phyloP scores from a whole-genome alignment of 2,888 invertebrate species.

The Hyalella azteca region DNA sequence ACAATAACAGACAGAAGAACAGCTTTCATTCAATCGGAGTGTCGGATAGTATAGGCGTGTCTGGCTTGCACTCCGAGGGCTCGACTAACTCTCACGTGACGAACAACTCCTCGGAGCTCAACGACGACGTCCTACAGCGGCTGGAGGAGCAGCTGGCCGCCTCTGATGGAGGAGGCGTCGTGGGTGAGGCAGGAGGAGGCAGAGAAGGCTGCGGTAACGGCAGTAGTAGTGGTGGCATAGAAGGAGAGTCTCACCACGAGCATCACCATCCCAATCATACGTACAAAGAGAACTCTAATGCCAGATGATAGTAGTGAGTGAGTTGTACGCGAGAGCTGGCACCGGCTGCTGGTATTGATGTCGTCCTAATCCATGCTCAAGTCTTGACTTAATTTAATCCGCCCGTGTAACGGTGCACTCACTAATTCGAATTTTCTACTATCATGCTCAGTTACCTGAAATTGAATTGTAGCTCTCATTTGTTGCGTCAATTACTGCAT shows the following conservation, averaged over 20 bases:
- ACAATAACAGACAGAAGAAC: constrained; percentile 32
- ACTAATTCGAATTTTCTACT: no score
- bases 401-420: no score
- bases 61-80: not conserved
- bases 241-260: constrained; percentile 19
- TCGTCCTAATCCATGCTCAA: no score
- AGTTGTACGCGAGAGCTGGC: no score
- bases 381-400: no score
- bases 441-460: no score
- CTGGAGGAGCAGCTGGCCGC: constrained; percentile 52
- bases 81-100: not conserved
- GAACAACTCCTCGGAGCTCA: constrained; percentile 25
- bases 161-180: constrained; percentile 32
- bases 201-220: constrained; percentile 22
- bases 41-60: not conserved
- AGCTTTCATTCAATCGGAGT: not conserved
- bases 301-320: constrained; percentile 55
- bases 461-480: no score
- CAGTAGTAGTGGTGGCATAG: not conserved
- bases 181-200: constrained; percentile 20
- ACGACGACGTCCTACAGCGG: constrained; percentile 43
- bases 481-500: no score
- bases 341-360: no score
- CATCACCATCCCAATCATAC: constrained; percentile 47
- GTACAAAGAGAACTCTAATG: constrained; percentile 56